Base-by-base conservation (phyloP, 2,888 invertebrate genomes). In the Synanthedon tipuliformis region DNA sequence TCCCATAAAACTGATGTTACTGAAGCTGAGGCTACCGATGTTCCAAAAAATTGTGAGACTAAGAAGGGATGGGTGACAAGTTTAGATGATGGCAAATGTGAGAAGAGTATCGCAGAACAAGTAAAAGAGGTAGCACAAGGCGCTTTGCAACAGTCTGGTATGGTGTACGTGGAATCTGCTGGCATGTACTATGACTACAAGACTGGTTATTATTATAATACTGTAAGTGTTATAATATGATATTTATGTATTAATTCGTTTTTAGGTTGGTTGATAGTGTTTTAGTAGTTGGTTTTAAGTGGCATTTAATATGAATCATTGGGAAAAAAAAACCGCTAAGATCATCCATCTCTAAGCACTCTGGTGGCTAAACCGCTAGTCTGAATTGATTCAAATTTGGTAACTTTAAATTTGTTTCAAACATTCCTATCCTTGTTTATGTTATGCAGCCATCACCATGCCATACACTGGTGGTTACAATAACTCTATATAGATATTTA, bases 191-290 rank as follows among this genome's bases (percentile, higher is more conserved):
- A 95, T 77, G 95, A 96, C 78, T 94, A 93, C 62, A 93, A 92
- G 67, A 93, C 94, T 61, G 95, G 96, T 57, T 96, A 95, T 81
- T 96, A 96, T 82, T 96, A 96, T 72, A 95, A 95, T 87, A 91
- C 95, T 62, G 95, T 95, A 89, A 87, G 90, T 88, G 58, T 52
- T 51, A 48, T 48, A 48, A 23, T 4, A 16, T 16, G 16, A 16
- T 16, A 16, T 16, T 16, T 16, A 2, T 16, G 16, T 16, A 16
- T 16, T 16, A 16, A 16, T 48, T 48, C 15, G 3, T 3, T 41
- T n/a, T 41, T 4, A 41, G n/a, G n/a, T n/a, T n/a, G 41, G 10
- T 41, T 41, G 10, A 41, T 41, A 41, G 41, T 41, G 18, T 18
- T 18, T 2, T 3, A 16, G 16, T n/a, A n/a, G n/a, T n/a, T n/a